Conservation (phyloP, 2,113 vertebrate species). For the Cephalopholis sonnerati region DNA sequence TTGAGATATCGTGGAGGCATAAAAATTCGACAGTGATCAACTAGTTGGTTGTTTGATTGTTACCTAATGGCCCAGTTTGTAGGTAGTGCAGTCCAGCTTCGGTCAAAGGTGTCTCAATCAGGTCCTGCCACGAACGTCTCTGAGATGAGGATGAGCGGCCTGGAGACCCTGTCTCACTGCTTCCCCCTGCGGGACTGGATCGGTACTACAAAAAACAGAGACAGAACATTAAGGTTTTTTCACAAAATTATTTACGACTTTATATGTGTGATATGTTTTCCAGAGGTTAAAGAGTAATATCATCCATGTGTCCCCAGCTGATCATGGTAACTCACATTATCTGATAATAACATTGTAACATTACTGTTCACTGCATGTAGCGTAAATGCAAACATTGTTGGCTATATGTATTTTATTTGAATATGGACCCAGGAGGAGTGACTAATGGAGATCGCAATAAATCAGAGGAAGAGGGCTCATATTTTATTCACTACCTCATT, state of each 20-base stretch:
- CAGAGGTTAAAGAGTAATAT: too few species aligned
- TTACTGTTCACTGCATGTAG: neutral
- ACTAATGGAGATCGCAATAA: neutral
- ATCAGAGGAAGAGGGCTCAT: neutral
- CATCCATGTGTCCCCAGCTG: too few species aligned
- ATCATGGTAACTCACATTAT: neutral
- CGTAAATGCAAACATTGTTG: neutral
- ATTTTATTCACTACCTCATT: neutral
- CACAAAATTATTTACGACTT: neutral
- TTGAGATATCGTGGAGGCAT: neutral
- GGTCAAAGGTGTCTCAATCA: slow-evolving; percentile 97
- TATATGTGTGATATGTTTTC: neutral
- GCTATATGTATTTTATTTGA: neutral
- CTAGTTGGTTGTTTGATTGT: neutral
- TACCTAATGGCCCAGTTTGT: slow-evolving; percentile 89
- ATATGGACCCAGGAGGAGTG: neutral
- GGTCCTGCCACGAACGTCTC: slow-evolving; percentile 98
- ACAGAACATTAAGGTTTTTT: neutral
- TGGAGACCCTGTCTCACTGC: slow-evolving; percentile 90
- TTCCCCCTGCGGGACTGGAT: slow-evolving; percentile 88
- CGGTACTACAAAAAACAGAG: slow-evolving; percentile 82
- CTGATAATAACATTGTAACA: too few species aligned
- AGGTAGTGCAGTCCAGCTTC: slow-evolving; percentile 97
- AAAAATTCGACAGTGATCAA: too few species aligned
- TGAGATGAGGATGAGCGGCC: slow-evolving; percentile 95